Percentiles rank a stretch among this genome's conserved stretches.
Evolutionary conservation across 2,113 vertebrate species (phyloP).

Genomic region (Mustela nigripes): DNA sequence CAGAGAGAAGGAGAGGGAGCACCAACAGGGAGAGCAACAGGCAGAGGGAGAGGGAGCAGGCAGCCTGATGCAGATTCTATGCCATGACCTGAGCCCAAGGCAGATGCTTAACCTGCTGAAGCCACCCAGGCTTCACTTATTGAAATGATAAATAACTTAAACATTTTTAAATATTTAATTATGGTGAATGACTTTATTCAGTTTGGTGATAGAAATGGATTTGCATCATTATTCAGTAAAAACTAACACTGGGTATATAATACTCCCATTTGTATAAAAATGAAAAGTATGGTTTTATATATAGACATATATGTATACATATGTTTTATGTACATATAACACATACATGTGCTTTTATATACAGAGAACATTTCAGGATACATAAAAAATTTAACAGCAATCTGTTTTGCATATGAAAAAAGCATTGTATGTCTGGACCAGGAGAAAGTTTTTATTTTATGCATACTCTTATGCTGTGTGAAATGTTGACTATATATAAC

Average conservation of each 20-base stretch:
- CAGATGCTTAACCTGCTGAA: neutral
- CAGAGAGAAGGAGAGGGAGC: no score
- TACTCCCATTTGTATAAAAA: neutral
- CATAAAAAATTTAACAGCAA: neutral
- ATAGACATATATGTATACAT: neutral
- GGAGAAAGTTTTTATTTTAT: neutral
- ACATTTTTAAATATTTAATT: neutral
- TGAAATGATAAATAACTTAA: neutral
- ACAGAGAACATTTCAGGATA: constrained; percentile 15
- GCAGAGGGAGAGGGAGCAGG: neutral
- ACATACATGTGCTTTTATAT: neutral
- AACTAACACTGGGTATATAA: neutral
- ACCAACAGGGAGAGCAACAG: neutral
- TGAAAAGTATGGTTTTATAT: neutral
- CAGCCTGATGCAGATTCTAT: neutral
- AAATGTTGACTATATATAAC: neutral
- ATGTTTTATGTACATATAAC: neutral
- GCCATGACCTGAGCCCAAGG: neutral
- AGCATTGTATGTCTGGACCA: neutral
- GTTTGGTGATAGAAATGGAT: neutral
- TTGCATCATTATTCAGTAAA: neutral
- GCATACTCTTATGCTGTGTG: neutral
- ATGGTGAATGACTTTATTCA: neutral
- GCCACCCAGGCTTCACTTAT: neutral
- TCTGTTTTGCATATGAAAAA: neutral